Evolutionary conservation across 2,888 invertebrate genomes (phyloP), one percentile per base, ranked within the genome.

Genomic region (Erebia aethiops): DNA sequence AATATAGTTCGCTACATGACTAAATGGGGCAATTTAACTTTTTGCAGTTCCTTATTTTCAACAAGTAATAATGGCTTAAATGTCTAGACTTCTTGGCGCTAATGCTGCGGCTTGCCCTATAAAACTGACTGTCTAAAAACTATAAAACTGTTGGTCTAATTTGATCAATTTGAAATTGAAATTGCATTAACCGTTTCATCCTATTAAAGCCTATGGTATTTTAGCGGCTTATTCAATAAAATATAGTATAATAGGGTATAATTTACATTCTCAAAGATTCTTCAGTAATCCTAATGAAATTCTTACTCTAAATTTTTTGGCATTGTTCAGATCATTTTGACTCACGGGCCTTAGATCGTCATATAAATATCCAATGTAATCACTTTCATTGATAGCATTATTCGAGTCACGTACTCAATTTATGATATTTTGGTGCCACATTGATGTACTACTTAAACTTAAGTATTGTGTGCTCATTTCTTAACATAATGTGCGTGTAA

Each of bases 11-110:
- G 43, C 54, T 54, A 58, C 67, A 67, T 35, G 67, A 58, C 67
- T 67, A 67, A 67, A 67, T 49, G 67, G 58, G 35, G 58, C 58
- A 67, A 66, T 56, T 67, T 67, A 49, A 26, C 58, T 58, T 67
- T 67, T 58, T 67, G 66, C 67, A 67, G 67, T 67, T 67, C 67
- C 67, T 49, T 67, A 58, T 67, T 67, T 67, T 61, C 51, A 67
- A 67, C 60, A 67, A 67, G 67, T 67, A 67, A 67, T 67, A 67
- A 67, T 67, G 60, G 60, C 43, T 41, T 26, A 60, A 67, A 60
- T 41, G 61, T 67, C 67, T 67, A 61, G 67, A 67, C 67, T 67
- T 67, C 41, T 52, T 61, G 67, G 67, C 67, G 67, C 67, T 67
- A 46, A 5, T 35, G 35, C 54, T 21, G 26, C 35, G 14, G 16